Percentiles rank a stretch among this genome's conserved stretches.
These are phyloP conservation scores for Pterobdella sp. DNA, from an alignment of 2,888 invertebrate genomes.

Conservation along the genomic window DNA sequence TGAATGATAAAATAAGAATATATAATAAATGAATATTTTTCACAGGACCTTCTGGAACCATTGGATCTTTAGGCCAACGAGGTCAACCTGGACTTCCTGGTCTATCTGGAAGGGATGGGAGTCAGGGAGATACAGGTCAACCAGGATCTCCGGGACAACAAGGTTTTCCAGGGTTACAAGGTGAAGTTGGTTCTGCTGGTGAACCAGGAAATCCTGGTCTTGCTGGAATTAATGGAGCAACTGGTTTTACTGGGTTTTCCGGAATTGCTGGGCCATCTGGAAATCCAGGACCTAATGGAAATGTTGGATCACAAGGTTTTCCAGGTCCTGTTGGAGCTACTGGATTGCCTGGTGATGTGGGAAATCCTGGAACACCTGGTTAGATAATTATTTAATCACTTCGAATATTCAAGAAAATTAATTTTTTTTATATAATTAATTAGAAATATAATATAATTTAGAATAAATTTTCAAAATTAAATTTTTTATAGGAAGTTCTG, in stretches of 20 bases:
- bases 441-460: background rate
- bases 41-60: conserved; percentile 23
- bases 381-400: background rate
- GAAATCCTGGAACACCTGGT: conserved; percentile 18
- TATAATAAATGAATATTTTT: background rate
- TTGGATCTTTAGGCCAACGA: conserved; percentile 29
- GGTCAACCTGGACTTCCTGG: conserved; percentile 33
- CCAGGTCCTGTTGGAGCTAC: conserved; percentile 13
- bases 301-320: conserved; percentile 5
- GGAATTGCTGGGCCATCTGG: background rate
- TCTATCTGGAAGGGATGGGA: conserved; percentile 5
- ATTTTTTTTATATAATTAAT: background rate
- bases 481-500: background rate
- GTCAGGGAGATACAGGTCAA: background rate
- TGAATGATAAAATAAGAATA: background rate
- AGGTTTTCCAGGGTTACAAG: conserved; percentile 13
- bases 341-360: conserved; percentile 9
- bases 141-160: conserved; percentile 11
- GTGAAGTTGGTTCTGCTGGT: conserved; percentile 20
- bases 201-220: background rate
- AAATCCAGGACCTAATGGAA: conserved; percentile 12
- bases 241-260: conserved; percentile 18
- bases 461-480: background rate
- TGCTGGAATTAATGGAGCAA: conserved; percentile 9
- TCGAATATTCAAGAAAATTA: background rate